Conservation (phyloP, 2,113 vertebrate species). For the Eretmochelys imbricata region DNA sequence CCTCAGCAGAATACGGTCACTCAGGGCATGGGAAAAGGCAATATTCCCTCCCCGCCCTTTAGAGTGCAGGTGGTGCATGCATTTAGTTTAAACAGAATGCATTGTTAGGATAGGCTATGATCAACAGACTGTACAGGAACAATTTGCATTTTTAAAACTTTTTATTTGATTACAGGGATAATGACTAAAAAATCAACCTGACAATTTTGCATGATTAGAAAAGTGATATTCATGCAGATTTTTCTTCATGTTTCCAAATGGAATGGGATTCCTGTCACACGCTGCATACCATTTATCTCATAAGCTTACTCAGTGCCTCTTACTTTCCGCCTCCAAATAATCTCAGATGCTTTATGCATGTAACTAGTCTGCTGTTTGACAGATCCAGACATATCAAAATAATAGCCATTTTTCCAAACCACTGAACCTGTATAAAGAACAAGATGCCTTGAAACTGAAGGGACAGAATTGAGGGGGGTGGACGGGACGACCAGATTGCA, state of each 20-base stretch:
- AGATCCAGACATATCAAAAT: constrained; percentile 7
- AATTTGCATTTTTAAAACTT: constrained; percentile 22
- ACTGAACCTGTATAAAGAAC: neutral
- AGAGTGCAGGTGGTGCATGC: neutral
- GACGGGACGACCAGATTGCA: neutral
- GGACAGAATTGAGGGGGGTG: neutral
- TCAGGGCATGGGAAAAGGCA: neutral
- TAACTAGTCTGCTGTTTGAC: constrained; percentile 8
- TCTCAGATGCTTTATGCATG: neutral
- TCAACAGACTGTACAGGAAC: constrained; percentile 32
- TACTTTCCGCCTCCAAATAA: neutral
- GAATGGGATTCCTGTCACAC: constrained; percentile 28
- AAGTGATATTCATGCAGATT: constrained; percentile 45
- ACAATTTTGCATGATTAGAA: constrained; percentile 54
- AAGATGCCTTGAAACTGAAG: neutral
- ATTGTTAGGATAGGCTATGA: neutral
- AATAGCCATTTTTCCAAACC: neutral
- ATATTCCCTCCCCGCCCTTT: neutral
- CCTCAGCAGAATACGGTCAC: neutral
- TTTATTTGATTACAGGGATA: constrained; percentile 50
- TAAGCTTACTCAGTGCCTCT: neutral
- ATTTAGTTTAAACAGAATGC: constrained; percentile 1
- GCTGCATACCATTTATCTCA: neutral
- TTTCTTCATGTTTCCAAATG: constrained; percentile 50
- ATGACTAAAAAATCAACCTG: constrained; percentile 48